Conservation (phyloP, 2,888 invertebrate genomes). For the Plebejus anna region DNA sequence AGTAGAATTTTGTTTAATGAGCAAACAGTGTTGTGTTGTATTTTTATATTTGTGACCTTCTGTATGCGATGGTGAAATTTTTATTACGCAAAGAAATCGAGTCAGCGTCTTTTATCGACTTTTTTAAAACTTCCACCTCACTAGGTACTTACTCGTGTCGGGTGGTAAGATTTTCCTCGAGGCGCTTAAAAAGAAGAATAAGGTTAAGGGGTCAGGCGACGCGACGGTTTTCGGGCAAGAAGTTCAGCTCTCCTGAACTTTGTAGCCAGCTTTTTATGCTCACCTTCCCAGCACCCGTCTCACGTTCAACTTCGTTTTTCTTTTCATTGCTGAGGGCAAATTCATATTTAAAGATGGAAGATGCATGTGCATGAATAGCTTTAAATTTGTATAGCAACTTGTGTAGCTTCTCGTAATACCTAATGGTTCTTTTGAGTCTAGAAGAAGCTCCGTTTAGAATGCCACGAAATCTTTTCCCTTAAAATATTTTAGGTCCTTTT, state of each 20-base stretch:
- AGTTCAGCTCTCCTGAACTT: conserved; percentile 35
- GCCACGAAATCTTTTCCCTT: neutral
- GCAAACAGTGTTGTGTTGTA: neutral
- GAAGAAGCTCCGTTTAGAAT: neutral
- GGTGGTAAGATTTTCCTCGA: conserved; percentile 55
- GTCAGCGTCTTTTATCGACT: conserved; percentile 36
- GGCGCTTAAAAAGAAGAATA: conserved; percentile 54
- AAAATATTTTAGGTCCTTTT: neutral
- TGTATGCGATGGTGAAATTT: neutral
- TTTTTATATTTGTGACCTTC: no score
- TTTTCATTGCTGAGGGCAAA: neutral
- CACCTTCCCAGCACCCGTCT: neutral
- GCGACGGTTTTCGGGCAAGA: conserved; percentile 45
- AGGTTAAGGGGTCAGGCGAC: conserved; percentile 57
- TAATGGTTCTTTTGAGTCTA: neutral
- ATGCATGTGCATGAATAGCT: neutral
- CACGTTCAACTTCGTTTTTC: neutral
- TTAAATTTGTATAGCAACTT: neutral
- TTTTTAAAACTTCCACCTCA: conserved; percentile 13
- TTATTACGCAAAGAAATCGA: no score
- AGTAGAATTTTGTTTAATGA: conserved; percentile 1
- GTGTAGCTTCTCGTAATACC: neutral
- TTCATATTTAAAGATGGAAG: neutral
- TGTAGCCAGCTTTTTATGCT: conserved; percentile 1
- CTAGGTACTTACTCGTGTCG: conserved; percentile 49